Conservation (phyloP, 2,113 vertebrate species). For the Ursus arctos region DNA sequence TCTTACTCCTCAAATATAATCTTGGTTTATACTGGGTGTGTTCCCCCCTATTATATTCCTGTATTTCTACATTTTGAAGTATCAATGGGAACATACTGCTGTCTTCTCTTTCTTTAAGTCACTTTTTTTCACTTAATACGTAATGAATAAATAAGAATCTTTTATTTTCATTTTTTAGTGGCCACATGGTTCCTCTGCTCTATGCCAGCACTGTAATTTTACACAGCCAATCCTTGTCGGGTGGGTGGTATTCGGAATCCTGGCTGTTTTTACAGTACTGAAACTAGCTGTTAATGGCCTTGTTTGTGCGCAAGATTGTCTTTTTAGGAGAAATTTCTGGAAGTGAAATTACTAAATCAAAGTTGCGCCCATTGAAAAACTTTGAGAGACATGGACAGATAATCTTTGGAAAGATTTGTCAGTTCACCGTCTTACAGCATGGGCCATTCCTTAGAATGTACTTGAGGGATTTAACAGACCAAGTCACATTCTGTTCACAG, state of each 20-base stretch:
- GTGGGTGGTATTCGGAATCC: neutral
- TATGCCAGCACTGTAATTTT: neutral
- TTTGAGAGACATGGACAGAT: neutral
- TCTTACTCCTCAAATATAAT: neutral
- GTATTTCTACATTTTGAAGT: neutral
- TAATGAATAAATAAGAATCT: neutral
- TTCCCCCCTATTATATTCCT: neutral
- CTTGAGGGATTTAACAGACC: neutral
- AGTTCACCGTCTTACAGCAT: rapidly evolving
- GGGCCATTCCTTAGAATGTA: neutral
- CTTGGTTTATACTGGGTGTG: neutral
- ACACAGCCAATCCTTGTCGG: neutral
- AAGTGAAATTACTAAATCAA: neutral
- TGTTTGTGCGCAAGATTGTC: rapidly evolving
- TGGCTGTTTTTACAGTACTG: neutral
- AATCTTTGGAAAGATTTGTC: neutral
- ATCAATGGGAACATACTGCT: rapidly evolving
- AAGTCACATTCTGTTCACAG: neutral
- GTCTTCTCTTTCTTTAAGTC: neutral
- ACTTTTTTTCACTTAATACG: neutral
- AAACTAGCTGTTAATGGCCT: neutral
- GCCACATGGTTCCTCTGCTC: neutral
- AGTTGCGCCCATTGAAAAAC: neutral
- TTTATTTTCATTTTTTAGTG: constrained; percentile 5
- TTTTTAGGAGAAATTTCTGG: neutral